phyloP scores from a whole-genome alignment of 2,888 invertebrate genomes.

The Morpho achilles region DNA sequence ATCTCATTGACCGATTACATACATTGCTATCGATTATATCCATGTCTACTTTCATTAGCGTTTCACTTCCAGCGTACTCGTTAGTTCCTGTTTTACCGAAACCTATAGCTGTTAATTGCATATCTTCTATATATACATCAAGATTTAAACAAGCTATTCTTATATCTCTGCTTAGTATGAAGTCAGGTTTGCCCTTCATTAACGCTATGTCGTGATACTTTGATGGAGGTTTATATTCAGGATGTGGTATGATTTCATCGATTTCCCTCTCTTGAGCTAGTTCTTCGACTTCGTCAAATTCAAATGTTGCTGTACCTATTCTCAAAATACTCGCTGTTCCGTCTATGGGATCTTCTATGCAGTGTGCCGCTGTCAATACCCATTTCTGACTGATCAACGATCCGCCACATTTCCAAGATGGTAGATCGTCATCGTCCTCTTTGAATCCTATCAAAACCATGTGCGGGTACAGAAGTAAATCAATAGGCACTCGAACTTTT shows the following conservation, averaged over 20 bases:
- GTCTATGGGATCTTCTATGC: conserved; percentile 54
- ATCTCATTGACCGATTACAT: conserved; percentile 63
- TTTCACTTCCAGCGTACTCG: conserved; percentile 56
- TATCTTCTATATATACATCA: conserved; percentile 36
- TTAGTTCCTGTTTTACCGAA: conserved; percentile 79
- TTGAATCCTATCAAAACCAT: conserved; percentile 78
- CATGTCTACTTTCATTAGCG: conserved; percentile 70
- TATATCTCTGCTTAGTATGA: conserved; percentile 73
- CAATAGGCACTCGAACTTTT: conserved; percentile 62
- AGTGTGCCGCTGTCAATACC: conserved; percentile 72
- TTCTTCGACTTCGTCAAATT: conserved; percentile 66
- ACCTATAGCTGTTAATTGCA: conserved; percentile 78
- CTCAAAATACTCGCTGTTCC: conserved; percentile 73
- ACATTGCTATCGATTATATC: conserved; percentile 47
- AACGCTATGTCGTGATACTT: conserved; percentile 84
- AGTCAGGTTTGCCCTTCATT: conserved; percentile 70
- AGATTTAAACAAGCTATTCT: conserved; percentile 81
- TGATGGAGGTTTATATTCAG: conserved; percentile 75
- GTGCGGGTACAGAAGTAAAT: conserved; percentile 79
- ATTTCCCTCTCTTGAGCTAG: conserved; percentile 74
- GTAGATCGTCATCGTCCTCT: conserved; percentile 27
- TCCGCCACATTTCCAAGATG: conserved; percentile 69
- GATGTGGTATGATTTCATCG: conserved; percentile 68
- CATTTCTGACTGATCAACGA: conserved; percentile 59
- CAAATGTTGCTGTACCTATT: conserved; percentile 76